Base-by-base conservation (phyloP, 1,140 invertebrate species). In the Lepidurus arcticus region DNA sequence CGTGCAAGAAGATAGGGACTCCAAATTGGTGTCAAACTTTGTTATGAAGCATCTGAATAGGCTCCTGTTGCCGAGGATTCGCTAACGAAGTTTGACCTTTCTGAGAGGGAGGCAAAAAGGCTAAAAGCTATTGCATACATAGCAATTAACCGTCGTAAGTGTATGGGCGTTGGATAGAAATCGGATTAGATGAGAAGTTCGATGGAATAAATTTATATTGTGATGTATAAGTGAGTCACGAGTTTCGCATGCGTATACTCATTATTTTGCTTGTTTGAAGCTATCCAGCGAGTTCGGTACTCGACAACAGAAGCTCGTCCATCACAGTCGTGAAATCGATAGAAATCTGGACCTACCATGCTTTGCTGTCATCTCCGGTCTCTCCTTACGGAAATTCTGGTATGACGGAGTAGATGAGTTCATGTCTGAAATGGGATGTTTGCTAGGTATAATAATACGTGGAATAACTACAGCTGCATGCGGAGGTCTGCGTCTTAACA, bases 291-390 rank as follows among this genome's bases (percentile, higher is more conserved):
- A 65, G 5, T 65, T 65, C 53, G 53, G 21, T 13, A 65, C 34
- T 34, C 53, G 53, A 65, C n/a, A 65, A 21, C n/a, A 65, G 53
- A 65, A 65, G 16, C 53, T 65, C 53, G 53, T 65, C 53, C 53
- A 65, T 65, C 53, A 65, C 53, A 65, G 53, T 65, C 53, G n/a
- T 21, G 53, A 21, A 65, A 65, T n/a, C 53, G 53, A 13, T 65
- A 21, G 53, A 65, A 65, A 65, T 65, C 53, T 65, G 53, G 53
- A 65, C 53, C 53, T 65, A 21, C 53, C 53, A 65, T 65, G 53
- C 21, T 21, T 7, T 21, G 53, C 53, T 65, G 53, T 65, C 53
- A 65, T 65, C 53, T 65, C 53, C 53, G 53, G 53, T 65, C 53
- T 65, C 53, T 65, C 53, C 21, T 65, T 65, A 65, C 53, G 53